phyloP scores from a whole-genome alignment of 2,113 vertebrate species.

The Columbina picui region DNA sequence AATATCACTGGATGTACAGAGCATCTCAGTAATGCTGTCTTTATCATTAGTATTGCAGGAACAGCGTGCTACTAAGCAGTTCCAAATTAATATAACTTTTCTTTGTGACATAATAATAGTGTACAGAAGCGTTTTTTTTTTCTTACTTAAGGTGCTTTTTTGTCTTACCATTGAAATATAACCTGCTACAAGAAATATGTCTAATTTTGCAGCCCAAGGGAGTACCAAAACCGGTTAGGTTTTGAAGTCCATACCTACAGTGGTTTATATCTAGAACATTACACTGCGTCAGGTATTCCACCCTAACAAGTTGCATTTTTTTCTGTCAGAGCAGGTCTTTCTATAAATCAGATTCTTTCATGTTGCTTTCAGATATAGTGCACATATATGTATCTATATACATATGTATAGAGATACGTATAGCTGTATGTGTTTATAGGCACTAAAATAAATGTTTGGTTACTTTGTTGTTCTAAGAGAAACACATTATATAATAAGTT shows the following conservation, averaged over 20 bases:
- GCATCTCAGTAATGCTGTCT: neutral
- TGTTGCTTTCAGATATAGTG: neutral
- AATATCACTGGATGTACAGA: neutral
- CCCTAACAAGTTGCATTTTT: neutral
- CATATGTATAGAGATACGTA: neutral
- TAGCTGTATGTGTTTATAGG: neutral
- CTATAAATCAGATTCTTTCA: neutral
- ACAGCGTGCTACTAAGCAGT: neutral
- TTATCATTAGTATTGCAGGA: neutral
- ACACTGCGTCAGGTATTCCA: neutral
- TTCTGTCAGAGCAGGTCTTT: neutral
- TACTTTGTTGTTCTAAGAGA: neutral
- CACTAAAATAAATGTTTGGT: neutral
- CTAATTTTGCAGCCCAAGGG: neutral
- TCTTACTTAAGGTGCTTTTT: neutral
- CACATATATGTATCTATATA: neutral
- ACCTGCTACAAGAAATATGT: neutral
- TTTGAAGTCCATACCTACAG: neutral
- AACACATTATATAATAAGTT: neutral
- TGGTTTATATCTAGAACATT: neutral
- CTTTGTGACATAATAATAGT: neutral
- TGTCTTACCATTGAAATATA: neutral
- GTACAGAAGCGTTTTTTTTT: neutral
- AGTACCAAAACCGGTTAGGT: neutral
- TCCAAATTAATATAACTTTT: neutral